phyloP scores from a whole-genome alignment of 2,797 vertebrate species.

The Varecia variegata region DNA sequence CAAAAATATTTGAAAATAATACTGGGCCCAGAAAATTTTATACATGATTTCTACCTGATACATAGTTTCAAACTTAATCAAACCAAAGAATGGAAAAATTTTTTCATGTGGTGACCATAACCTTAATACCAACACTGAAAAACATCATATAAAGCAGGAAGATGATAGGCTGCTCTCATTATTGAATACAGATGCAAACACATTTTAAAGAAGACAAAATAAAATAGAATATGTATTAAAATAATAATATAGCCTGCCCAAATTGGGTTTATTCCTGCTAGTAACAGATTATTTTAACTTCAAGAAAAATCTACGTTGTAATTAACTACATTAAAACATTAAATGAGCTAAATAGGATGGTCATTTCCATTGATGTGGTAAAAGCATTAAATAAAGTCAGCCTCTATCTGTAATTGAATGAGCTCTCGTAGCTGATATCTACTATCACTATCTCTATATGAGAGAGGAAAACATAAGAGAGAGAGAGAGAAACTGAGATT shows the following conservation, averaged over 20 bases:
- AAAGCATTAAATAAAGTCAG: neutral
- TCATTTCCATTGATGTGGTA: neutral
- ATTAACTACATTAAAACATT: neutral
- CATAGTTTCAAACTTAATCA: neutral
- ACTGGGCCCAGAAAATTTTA: neutral
- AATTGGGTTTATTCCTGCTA: neutral
- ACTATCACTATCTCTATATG: neutral
- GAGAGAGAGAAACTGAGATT: neutral
- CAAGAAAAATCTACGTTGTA: neutral
- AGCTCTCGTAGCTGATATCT: neutral
- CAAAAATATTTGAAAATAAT: neutral
- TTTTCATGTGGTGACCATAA: no score
- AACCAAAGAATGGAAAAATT: neutral
- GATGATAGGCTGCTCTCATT: neutral
- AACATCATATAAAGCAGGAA: neutral
- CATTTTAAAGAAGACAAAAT: neutral
- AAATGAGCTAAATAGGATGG: neutral
- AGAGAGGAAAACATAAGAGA: neutral
- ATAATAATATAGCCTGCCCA: neutral
- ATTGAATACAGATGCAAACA: neutral
- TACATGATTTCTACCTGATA: neutral
- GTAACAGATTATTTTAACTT: neutral
- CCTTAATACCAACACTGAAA: neutral
- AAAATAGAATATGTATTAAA: neutral
- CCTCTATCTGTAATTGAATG: neutral